Conservation (phyloP, 2,888 invertebrate genomes). For the Xestia ashworthii region DNA sequence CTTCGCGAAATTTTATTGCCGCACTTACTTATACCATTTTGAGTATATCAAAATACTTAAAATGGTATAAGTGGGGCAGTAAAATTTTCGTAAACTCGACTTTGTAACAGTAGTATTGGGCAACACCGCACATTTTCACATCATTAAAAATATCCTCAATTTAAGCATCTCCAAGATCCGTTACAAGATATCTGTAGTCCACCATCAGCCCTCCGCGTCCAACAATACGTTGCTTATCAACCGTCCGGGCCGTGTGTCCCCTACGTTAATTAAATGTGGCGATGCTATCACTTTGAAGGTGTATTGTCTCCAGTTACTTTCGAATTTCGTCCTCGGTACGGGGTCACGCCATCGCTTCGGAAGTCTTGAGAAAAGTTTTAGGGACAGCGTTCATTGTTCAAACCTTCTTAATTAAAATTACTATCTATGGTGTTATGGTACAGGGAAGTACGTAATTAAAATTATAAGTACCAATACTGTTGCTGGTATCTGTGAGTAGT, state of each 20-base stretch:
- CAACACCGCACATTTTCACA: conserved; percentile 5
- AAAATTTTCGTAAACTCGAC: background rate
- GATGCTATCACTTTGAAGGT: conserved; percentile 74
- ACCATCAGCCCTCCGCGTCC: conserved; percentile 22
- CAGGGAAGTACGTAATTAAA: conserved; percentile 23
- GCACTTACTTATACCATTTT: no score
- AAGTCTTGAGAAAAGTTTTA: conserved; percentile 68
- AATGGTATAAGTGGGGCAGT: background rate
- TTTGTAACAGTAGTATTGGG: background rate
- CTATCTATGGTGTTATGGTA: conserved; percentile 43
- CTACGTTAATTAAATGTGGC: conserved; percentile 76
- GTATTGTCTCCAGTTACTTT: conserved; percentile 79
- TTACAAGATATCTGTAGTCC: conserved; percentile 25
- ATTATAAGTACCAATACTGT: background rate
- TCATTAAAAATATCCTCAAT: conserved; percentile 26
- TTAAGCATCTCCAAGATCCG: background rate
- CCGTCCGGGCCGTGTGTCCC: conserved; percentile 62
- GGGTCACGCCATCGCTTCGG: conserved; percentile 74
- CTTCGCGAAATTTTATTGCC: no score
- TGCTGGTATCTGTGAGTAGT: background rate
- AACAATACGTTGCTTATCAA: conserved; percentile 54
- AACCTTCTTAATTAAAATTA: conserved; percentile 55
- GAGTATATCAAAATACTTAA: background rate
- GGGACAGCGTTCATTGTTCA: conserved; percentile 59
- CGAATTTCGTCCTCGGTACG: conserved; percentile 77